These are phyloP conservation scores for Entomobrya proxima DNA, from an alignment of 2,888 invertebrate species.

Conservation along the genomic window DNA sequence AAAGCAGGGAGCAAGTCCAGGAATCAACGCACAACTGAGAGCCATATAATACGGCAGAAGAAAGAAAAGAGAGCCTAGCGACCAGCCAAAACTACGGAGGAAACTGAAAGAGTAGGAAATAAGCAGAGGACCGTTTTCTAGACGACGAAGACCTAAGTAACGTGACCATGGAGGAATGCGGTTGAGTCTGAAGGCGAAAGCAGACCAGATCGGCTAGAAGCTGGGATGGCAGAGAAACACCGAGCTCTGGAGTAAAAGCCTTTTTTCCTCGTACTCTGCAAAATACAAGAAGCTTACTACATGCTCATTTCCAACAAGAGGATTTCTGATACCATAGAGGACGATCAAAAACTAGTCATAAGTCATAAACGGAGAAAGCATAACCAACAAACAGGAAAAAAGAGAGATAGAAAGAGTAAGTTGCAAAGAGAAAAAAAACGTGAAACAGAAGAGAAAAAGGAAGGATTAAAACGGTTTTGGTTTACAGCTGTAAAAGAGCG, in stretches of 20 bases:
- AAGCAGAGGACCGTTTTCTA: conserved; percentile 1
- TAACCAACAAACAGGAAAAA: neutral
- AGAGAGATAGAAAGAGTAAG: neutral
- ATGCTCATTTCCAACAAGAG: neutral
- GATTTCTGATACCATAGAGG: neutral
- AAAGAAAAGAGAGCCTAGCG: neutral
- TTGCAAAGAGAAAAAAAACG: neutral
- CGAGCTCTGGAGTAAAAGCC: no score
- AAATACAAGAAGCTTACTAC: neutral
- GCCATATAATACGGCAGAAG: neutral
- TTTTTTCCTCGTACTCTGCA: neutral
- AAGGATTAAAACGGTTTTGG: conserved; percentile 40
- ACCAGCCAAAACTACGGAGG: conserved; percentile 3
- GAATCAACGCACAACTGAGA: neutral
- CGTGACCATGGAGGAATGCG: conserved; percentile 28
- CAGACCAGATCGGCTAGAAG: conserved; percentile 25
- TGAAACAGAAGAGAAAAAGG: neutral
- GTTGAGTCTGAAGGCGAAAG: conserved; percentile 36
- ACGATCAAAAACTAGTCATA: conserved; percentile 37
- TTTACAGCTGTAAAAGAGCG: conserved; percentile 13
- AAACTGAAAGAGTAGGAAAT: conserved; percentile 14
- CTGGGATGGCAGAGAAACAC: neutral
- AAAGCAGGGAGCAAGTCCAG: neutral
- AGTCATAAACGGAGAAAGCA: conserved; percentile 15
- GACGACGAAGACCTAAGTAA: conserved; percentile 28